These are phyloP conservation scores for Halcyon leucocephala DNA, from an alignment of 2,797 vertebrate species.

Conservation along the genomic window DNA sequence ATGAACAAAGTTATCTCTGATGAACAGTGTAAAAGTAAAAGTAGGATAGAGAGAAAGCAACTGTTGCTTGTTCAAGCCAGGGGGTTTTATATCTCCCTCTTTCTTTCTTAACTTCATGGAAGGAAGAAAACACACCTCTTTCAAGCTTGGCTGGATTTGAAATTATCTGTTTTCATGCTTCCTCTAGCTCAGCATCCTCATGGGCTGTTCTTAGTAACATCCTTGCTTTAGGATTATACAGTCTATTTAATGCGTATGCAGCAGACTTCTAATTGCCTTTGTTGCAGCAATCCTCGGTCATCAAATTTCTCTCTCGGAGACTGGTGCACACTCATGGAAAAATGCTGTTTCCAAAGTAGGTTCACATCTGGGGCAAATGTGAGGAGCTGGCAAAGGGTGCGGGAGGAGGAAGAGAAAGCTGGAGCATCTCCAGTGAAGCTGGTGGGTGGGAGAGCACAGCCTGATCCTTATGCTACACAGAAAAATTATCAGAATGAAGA, in stretches of 20 bases:
- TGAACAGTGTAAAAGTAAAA: background rate
- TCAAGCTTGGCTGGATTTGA: constrained; percentile 1
- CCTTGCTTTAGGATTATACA: constrained; percentile 10
- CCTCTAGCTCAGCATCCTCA: constrained; percentile 33
- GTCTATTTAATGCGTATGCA: background rate
- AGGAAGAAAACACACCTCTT: background rate
- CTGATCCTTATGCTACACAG: background rate
- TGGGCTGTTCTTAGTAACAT: background rate
- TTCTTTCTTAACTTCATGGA: background rate
- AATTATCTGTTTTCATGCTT: constrained; percentile 12
- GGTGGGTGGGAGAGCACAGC: background rate
- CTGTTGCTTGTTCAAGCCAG: background rate
- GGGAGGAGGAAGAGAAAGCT: background rate
- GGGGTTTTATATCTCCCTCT: background rate
- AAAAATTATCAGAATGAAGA: background rate
- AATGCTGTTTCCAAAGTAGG: background rate
- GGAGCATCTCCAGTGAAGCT: background rate
- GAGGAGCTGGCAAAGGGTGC: background rate
- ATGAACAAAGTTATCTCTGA: background rate
- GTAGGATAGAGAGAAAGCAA: background rate
- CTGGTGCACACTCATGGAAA: background rate
- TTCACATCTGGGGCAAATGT: background rate
- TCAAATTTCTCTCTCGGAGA: background rate
- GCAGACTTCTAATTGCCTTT: constrained; percentile 1
- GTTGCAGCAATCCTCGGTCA: background rate